Percentiles rank a stretch among this genome's conserved stretches.
Evolutionary conservation across 2,113 vertebrate genomes (phyloP).

Genomic region (Epinephelus lanceolatus): DNA sequence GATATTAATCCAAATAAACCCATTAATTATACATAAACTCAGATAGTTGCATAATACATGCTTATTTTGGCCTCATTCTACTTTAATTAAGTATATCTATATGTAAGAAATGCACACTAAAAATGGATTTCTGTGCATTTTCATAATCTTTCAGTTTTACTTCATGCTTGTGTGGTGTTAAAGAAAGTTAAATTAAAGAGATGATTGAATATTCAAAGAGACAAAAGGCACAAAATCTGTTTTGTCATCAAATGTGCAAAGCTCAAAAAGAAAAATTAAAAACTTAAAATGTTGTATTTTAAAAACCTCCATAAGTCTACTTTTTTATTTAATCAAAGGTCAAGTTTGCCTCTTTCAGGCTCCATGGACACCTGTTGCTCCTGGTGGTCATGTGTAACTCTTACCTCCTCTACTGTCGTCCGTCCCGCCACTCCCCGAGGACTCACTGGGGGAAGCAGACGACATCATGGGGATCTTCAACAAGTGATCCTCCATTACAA

Average conservation of each 20-base stretch:
- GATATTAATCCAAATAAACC: slow-evolving; percentile 35
- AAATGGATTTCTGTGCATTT: not conserved
- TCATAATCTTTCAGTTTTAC: not conserved
- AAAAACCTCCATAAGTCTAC: not conserved
- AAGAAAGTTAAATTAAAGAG: not conserved
- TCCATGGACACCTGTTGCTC: slow-evolving; percentile 26
- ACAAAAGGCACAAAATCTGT: not conserved
- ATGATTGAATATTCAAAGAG: not conserved
- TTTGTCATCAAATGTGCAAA: not conserved
- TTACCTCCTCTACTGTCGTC: slow-evolving; percentile 89
- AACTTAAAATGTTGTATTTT: too few species aligned
- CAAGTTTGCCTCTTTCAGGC: not conserved
- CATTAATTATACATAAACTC: slow-evolving; percentile 10
- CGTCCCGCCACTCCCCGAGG: slow-evolving; percentile 79
- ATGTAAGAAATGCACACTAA: not conserved
- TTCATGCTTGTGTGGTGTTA: not conserved
- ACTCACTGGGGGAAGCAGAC: slow-evolving; percentile 81
- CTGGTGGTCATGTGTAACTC: slow-evolving; percentile 29
- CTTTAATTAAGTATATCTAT: not conserved
- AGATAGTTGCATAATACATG: not conserved
- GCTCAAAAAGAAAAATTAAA: not conserved
- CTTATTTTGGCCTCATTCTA: slow-evolving; percentile 2
- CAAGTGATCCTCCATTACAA: slow-evolving; percentile 78
- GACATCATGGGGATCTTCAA: slow-evolving; percentile 77
- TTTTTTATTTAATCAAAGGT: not conserved